Evolutionary conservation across 2,888 invertebrate genomes (phyloP).

Genomic region (Lamellibrachia satsuma): DNA sequence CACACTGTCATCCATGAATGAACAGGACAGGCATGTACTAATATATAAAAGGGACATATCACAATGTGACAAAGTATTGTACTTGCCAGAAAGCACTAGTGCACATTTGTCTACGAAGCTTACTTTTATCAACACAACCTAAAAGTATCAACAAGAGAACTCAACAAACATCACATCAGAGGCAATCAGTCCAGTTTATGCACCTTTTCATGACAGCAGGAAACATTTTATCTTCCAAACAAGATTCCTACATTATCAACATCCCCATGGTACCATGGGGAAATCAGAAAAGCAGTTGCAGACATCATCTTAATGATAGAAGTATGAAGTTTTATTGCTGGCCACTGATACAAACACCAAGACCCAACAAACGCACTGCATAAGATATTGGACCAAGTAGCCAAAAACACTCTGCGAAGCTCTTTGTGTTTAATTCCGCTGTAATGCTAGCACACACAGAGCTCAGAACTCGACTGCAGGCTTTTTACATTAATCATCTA

Average conservation of each 20-base stretch:
- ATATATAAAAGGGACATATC: not conserved
- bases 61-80: not conserved
- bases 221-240: not conserved
- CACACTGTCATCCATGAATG: not conserved
- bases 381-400: too few relatives aligned
- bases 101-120: not conserved
- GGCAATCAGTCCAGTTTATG: not conserved
- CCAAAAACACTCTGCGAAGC: too few relatives aligned
- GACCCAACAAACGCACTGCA: not conserved
- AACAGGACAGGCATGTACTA: not conserved
- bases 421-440: not conserved
- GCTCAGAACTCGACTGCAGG: too few relatives aligned
- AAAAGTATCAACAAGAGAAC: not conserved
- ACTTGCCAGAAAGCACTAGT: not conserved
- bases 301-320: not conserved
- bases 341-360: not conserved
- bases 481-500: not conserved
- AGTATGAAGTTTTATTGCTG: not conserved
- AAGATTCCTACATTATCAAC: slow-evolving; percentile 17
- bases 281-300: not conserved
- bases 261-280: not conserved
- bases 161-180: not conserved
- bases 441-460: too few relatives aligned
- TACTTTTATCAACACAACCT: not conserved
- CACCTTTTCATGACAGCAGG: not conserved